Percentiles rank a stretch among this genome's conserved stretches.
These are phyloP conservation scores for Musca vetustissima DNA, from an alignment of 1,140 invertebrate genomes.

Conservation along the genomic window DNA sequence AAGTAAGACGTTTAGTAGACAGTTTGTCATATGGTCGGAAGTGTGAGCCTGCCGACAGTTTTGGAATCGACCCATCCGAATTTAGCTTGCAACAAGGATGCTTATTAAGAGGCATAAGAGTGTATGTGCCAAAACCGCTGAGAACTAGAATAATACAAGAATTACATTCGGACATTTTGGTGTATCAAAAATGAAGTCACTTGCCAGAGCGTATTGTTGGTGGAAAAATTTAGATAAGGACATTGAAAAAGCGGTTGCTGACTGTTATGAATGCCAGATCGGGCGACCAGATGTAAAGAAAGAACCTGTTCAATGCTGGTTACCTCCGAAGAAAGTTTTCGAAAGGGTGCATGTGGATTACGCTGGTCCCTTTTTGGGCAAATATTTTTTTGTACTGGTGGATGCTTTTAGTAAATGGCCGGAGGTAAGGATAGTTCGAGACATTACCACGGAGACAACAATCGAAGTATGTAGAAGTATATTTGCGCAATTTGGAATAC, in stretches of 20 bases:
- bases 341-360: constrained; percentile 1
- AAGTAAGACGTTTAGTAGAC: constrained; percentile 25
- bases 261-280: not conserved
- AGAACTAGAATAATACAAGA: constrained; percentile 28
- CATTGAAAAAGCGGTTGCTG: constrained; percentile 22
- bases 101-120: constrained; percentile 7
- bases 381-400: constrained; percentile 6
- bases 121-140: constrained; percentile 31
- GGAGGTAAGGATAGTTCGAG: not conserved
- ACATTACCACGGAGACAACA: not conserved
- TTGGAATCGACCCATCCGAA: constrained; percentile 22
- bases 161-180: constrained; percentile 49
- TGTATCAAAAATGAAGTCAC: constrained; percentile 45
- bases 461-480: not conserved
- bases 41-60: constrained; percentile 1
- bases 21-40: constrained; percentile 23
- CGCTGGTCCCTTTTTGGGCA: not conserved
- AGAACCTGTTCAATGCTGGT: not conserved
- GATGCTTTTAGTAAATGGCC: constrained; percentile 8
- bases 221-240: constrained; percentile 55
- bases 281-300: not conserved
- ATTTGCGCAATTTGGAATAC: too few relatives aligned
- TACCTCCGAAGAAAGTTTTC: not conserved
- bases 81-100: too few relatives aligned
- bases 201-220: constrained; percentile 54